phyloP scores from a whole-genome alignment of 2,113 vertebrate genomes.

The Willisornis vidua region DNA sequence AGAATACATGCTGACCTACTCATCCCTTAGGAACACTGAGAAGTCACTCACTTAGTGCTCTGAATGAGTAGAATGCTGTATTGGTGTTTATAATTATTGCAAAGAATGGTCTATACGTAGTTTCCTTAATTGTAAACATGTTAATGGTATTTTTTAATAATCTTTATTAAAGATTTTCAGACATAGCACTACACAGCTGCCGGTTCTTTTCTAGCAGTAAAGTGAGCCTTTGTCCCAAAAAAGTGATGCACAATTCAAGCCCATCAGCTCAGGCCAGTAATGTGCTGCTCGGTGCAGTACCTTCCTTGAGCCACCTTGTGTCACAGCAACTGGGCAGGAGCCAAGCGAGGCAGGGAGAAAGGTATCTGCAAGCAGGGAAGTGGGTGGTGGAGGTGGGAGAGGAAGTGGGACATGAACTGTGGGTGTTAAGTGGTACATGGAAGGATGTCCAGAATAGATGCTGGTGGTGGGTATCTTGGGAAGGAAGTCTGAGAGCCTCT shows the following conservation, averaged over 20 bases:
- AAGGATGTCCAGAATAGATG: background rate
- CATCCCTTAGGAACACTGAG: background rate
- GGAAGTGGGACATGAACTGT: background rate
- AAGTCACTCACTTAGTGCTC: background rate
- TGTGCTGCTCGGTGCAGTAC: accelerated
- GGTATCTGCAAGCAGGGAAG: background rate
- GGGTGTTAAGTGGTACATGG: accelerated
- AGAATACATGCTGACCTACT: background rate
- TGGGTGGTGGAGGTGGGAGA: background rate
- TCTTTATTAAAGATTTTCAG: background rate
- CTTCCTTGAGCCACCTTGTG: background rate
- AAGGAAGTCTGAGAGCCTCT: background rate
- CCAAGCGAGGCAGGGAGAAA: accelerated
- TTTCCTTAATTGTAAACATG: background rate
- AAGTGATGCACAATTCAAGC: background rate
- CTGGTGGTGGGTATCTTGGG: background rate
- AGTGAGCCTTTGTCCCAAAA: background rate
- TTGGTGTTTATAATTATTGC: background rate
- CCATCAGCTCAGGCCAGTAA: background rate
- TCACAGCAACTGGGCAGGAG: background rate
- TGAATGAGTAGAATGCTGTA: background rate
- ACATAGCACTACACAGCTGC: background rate
- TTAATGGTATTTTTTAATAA: background rate
- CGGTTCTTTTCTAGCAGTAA: background rate
- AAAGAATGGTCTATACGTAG: background rate